Evolutionary conservation across 2,888 invertebrate genomes (phyloP), one percentile per base, ranked within the genome.

Genomic region (Cephus spinipes): DNA sequence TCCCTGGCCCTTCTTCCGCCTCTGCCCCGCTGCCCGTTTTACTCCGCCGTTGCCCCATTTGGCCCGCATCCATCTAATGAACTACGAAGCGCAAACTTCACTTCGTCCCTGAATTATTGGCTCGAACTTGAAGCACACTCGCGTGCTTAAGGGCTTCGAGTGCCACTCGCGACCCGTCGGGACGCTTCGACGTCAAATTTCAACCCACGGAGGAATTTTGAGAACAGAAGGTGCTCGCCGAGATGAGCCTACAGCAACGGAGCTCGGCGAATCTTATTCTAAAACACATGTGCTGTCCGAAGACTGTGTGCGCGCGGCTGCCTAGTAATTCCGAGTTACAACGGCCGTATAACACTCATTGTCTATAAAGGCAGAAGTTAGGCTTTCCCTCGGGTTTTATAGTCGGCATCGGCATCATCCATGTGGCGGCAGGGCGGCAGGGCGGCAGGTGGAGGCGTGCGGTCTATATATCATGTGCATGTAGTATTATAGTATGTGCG

Each of bases 361-460:
- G 84, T 83, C 80, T 85, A 79, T 79, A 81, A 81, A 83, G 83
- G 81, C 79, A 81, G 82, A 82, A 85, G 84, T 86, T 87, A 84
- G 85, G 82, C 83, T 84, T 85, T 83, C 84, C 84, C 82, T 79
- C 80, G 81, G 79, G 82, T 88, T 88, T 89, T 88, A 88, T 84
- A 84, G 85, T 84, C 84, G 83, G 81, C 81, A 35, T 35, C 35
- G 35, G 4, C 35, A 35, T 82, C 82, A 71, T 75, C 77, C 75
- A 75, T 75, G 69, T 73, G 35, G 35, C 12, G 12, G 34, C 34
- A 11, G 34, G 35, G 35, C 12, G 12, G 34, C 34, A 11, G 34
- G 69, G 80, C 84, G 85, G 85, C 88, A 87, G 88, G 87, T 86
- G 88, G 85, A 87, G 87, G 88, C 84, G 85, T 86, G 81, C 81